Evolutionary conservation across 2,113 vertebrate species (phyloP), one percentile per base, ranked within the genome.

Genomic region (Cnemophilus loriae): DNA sequence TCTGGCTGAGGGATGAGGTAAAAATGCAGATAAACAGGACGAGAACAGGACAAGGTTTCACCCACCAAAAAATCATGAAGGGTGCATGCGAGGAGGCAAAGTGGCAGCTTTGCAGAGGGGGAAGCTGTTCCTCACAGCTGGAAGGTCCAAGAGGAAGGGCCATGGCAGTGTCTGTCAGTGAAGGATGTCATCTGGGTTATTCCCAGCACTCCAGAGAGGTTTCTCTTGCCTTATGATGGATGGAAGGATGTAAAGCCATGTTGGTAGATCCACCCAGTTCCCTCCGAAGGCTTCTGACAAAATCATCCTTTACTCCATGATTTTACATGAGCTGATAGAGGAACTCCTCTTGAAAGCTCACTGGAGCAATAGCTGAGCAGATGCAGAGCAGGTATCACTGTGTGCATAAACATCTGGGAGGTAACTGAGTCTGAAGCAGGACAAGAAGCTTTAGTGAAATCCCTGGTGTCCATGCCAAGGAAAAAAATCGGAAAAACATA

Each of bases 61-160:
- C 13, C 15, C 47, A 74, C 24, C 1, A 3, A 83, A 53, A 67
- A 74, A 53, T 7, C 32, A 52, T 19, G 53, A 52, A 26, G 14
- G 13, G 6, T 78, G 13, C 37, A 9, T 5, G 13, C 0, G 0
- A 37, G 6, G 28, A 41, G 59, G 28, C 8, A 37, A 32, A 53
- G 46, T 16, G 41, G 16, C 32, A 60, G 44, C 16, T 95, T 11
- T 64, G 52, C 33, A 75, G 42, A 53, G 14, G 33, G 16, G 39
- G 74, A 93, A 67, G n/a, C 15, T 84, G 16, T 2, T 79, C 33
- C 68, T 83, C 50, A 65, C 60, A 90, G 64, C 16, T 63, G 53
- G 24, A 42, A 59, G 32, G 28, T 63, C 26, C 53, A 33, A 41
- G 57, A 56, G 56, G 60, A 87, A 41, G 30, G 35, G 1, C 13